A percentile compares a stretch with the other conserved stretches of the same genome.
Conservation (phyloP, 2,888 invertebrate species). For the Drosophila paracracens region DNA sequence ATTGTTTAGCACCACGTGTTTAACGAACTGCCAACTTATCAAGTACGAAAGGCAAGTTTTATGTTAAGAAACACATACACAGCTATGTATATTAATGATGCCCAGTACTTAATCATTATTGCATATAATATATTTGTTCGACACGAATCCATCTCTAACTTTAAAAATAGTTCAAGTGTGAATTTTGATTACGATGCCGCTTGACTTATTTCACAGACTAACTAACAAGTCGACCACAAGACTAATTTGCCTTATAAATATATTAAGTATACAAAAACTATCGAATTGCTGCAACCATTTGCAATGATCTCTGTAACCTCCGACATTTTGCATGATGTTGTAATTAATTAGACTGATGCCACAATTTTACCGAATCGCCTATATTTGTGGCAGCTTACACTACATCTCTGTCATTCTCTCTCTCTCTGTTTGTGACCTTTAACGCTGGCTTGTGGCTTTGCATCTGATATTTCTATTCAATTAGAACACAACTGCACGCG, state of each 20-base stretch:
- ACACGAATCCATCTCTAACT: background rate
- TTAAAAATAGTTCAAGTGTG: background rate
- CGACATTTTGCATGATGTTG: conserved; percentile 18
- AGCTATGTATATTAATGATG: background rate
- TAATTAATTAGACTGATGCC: conserved; percentile 45
- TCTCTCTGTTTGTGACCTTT: conserved; percentile 15
- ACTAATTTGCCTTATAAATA: conserved; percentile 42
- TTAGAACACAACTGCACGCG: conserved; percentile 54
- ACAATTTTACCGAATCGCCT: conserved; percentile 28
- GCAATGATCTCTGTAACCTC: conserved; percentile 2
- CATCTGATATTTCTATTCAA: conserved; percentile 39
- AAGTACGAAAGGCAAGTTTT: background rate
- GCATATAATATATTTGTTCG: background rate
- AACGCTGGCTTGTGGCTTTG: conserved; percentile 1
- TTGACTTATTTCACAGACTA: background rate
- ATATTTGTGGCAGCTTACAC: background rate
- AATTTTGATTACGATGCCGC: background rate
- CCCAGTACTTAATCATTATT: background rate
- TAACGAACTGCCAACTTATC: background rate
- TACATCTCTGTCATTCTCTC: background rate
- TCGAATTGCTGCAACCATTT: conserved; percentile 5
- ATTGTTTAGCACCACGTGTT: background rate
- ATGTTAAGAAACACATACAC: background rate
- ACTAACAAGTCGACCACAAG: conserved; percentile 4
- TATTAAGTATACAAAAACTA: conserved; percentile 32